phyloP scores from a whole-genome alignment of 1,140 invertebrate species.

The Drosophila sulfurigaster region DNA sequence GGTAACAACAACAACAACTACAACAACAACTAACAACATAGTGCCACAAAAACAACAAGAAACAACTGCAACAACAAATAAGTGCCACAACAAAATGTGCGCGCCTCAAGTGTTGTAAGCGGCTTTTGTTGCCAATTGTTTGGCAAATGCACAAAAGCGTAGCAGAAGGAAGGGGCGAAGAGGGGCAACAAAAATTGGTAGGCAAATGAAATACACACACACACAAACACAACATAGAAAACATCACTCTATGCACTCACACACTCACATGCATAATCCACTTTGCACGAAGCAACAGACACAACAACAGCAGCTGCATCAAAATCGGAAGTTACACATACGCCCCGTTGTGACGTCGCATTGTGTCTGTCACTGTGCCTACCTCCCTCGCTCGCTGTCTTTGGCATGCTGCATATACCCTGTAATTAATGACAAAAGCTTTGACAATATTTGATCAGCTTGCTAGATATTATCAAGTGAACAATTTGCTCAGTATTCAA shows the following conservation, averaged over 20 bases:
- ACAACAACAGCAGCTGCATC: constrained; percentile 34
- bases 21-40: constrained; percentile 24
- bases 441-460: not conserved
- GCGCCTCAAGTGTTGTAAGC: constrained; percentile 82
- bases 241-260: not conserved
- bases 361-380: constrained; percentile 3
- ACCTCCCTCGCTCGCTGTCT: not conserved
- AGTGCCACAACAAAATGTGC: constrained; percentile 63
- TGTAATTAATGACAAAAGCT: not conserved
- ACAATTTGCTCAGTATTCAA: not conserved
- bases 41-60: constrained; percentile 41
- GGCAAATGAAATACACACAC: constrained; percentile 70
- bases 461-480: not conserved
- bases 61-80: constrained; percentile 52
- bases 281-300: constrained; percentile 47
- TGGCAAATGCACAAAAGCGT: constrained; percentile 44
- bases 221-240: not conserved
- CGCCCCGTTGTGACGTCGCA: constrained; percentile 58
- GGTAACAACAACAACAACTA: constrained; percentile 55
- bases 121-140: constrained; percentile 82
- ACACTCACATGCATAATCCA: constrained; percentile 66
- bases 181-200: constrained; percentile 40
- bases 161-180: constrained; percentile 2
- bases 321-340: constrained; percentile 74
- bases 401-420: not conserved